Evolutionary conservation across 2,113 vertebrate species (phyloP).

Genomic region (Notechis scutatus): DNA sequence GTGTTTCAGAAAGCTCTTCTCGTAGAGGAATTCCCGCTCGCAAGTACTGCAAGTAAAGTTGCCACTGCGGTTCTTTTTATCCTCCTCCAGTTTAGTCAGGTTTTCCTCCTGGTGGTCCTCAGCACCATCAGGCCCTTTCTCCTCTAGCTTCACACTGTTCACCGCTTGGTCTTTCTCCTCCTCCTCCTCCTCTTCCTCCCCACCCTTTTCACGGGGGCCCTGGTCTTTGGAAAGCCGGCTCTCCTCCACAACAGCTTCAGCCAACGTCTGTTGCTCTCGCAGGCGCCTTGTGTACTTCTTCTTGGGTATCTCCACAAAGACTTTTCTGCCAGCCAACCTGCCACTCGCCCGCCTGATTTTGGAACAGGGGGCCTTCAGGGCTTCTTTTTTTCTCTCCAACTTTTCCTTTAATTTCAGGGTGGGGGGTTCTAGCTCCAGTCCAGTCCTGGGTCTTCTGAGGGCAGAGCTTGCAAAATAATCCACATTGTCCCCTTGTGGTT

Average conservation of each 20-base stretch:
- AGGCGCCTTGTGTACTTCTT: constrained; percentile 74
- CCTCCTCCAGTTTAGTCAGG: constrained; percentile 36
- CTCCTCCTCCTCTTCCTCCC: constrained; percentile 29
- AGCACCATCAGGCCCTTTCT: constrained; percentile 31
- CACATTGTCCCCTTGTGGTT: neutral
- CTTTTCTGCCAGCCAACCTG: constrained; percentile 75
- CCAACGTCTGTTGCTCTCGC: constrained; percentile 65
- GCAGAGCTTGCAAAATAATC: constrained; percentile 1
- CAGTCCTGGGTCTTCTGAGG: rapidly evolving
- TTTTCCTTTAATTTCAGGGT: constrained; percentile 57
- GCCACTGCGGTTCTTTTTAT: constrained; percentile 60
- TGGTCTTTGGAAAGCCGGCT: neutral
- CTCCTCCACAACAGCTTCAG: constrained; percentile 32
- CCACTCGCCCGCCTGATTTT: constrained; percentile 73
- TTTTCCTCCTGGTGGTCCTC: constrained; percentile 30
- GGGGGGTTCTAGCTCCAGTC: neutral
- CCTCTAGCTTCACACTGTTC: constrained; percentile 37
- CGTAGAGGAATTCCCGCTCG: constrained; percentile 68
- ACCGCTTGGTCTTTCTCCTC: constrained; percentile 13
- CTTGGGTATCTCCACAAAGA: constrained; percentile 74
- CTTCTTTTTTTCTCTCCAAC: constrained; percentile 62
- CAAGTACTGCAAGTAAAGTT: constrained; percentile 78
- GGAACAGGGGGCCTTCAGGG: constrained; percentile 53
- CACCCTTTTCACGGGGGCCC: neutral
- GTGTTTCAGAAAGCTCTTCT: constrained; percentile 79